These are phyloP conservation scores for Junonia oenone DNA, from an alignment of 2,888 invertebrate species.

Conservation along the genomic window DNA sequence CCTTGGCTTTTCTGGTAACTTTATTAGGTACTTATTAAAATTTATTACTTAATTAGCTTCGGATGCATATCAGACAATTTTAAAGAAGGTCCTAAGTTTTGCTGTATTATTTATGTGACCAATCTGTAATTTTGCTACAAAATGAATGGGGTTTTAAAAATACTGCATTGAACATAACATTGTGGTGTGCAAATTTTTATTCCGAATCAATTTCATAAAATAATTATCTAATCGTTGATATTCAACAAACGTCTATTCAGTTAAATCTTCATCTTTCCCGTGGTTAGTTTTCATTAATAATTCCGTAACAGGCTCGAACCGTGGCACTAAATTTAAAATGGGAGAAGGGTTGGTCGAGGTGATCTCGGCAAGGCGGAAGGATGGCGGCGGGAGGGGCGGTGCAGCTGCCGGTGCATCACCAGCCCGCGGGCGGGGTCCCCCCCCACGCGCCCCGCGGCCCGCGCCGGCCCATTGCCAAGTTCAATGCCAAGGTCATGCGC, in stretches of 20 bases:
- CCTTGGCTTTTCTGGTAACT: no score
- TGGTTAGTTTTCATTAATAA: slow-evolving; percentile 18
- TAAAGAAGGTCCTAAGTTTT: no score
- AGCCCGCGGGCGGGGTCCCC: slow-evolving; percentile 35
- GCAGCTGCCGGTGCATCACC: slow-evolving; percentile 71
- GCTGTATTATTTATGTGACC: no score
- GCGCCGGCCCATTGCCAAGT: slow-evolving; percentile 83
- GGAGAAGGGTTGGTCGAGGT: slow-evolving; percentile 29
- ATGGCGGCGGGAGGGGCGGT: slow-evolving; percentile 64
- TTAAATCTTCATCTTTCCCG: background rate
- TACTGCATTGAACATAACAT: no score
- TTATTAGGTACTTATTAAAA: no score
- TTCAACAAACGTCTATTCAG: background rate
- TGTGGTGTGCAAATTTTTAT: no score
- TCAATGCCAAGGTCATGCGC: slow-evolving; percentile 90
- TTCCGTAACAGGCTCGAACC: slow-evolving; percentile 8
- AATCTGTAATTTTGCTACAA: no score
- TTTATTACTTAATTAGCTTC: no score
- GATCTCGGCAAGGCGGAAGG: slow-evolving; percentile 35
- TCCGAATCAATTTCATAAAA: no score
- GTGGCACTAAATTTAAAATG: slow-evolving; percentile 27
- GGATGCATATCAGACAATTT: no score
- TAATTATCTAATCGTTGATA: background rate
- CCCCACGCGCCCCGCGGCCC: slow-evolving; percentile 45
- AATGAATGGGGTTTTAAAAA: no score